Base-by-base conservation (phyloP, 2,888 invertebrate genomes). In the Abrostola tripartita region DNA sequence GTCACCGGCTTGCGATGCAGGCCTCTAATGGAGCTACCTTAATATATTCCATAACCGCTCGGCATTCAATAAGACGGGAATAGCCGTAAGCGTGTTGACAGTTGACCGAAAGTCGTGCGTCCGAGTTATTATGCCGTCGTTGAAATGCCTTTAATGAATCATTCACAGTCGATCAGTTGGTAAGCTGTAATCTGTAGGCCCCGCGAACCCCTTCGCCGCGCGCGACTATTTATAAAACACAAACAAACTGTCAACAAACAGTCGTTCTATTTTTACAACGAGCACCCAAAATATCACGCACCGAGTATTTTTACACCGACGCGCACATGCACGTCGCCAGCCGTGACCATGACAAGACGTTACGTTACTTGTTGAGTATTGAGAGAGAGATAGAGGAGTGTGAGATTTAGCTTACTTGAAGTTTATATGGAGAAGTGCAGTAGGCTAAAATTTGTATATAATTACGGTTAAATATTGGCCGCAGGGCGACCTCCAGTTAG, bases 221-320 rank as follows among this genome's bases (percentile, higher is more conserved):
- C 42, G 35, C 51, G 41, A 2, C 24, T 78, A 71, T 71, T 68
- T 71, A 62, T 60, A 69, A 65, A 71, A 69, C 62, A 61, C 63
- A 80, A 78, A 76, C 68, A 74, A 79, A 73, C 51, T 60, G 42
- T 24, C 36, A 38, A 42, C 49, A 37, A 42, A 41, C 12, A 14
- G 14, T 47, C 10, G 42, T 37, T 40, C 61, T 76, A 78, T 74
- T 65, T 54, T 49, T 61, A 68, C n/a, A n/a, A 10, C 37, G 61
- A 8, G 36, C 42, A 52, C 64, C 54, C 11, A 53, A 77, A 80
- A 78, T 78, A 78, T 44, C 63, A 42, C 42, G 50, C 44, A 4
- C 35, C 54, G 51, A 7, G 56, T 76, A 68, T 63, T 61, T 62
- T 53, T 62, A 66, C 36, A 40, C 56, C 47, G n/a, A 7, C 40